phyloP scores from a whole-genome alignment of 2,888 invertebrate genomes.

The Alcis repandata region DNA sequence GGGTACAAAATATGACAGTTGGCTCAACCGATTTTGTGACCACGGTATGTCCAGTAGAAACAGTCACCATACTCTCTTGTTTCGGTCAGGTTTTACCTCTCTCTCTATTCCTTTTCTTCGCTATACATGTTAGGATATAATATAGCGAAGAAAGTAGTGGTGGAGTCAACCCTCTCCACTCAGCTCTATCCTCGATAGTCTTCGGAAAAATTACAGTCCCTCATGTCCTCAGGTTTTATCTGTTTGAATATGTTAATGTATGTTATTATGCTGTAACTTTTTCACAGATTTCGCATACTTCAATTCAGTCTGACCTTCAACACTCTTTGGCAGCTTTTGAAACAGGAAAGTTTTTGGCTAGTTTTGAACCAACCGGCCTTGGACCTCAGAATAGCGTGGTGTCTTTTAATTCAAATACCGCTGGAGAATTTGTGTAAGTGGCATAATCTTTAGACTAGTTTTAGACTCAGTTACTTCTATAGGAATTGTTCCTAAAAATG shows the following conservation, averaged over 20 bases:
- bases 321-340: slow-evolving; percentile 68
- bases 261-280: background rate
- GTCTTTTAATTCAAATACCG: slow-evolving; percentile 69
- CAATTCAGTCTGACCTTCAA: slow-evolving; percentile 66
- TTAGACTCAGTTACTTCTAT: background rate
- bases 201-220: too few relatives aligned
- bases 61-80: too few relatives aligned
- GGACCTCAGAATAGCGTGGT: slow-evolving; percentile 69
- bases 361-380: slow-evolving; percentile 75
- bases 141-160: too few relatives aligned
- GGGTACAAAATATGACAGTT: slow-evolving; percentile 73
- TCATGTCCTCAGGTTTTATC: too few relatives aligned
- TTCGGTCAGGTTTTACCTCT: too few relatives aligned
- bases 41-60: slow-evolving; percentile 54
- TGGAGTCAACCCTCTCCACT: too few relatives aligned
- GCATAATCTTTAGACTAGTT: background rate
- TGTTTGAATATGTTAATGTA: too few relatives aligned
- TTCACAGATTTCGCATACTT: slow-evolving; percentile 70
- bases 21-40: slow-evolving; percentile 63
- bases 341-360: slow-evolving; percentile 75
- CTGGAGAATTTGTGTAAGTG: slow-evolving; percentile 79
- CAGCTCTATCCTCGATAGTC: too few relatives aligned
- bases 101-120: too few relatives aligned
- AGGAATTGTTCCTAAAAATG: background rate
- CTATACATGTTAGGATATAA: too few relatives aligned